phyloP scores from a whole-genome alignment of 2,888 invertebrate species.

The Volucella zonaria region DNA sequence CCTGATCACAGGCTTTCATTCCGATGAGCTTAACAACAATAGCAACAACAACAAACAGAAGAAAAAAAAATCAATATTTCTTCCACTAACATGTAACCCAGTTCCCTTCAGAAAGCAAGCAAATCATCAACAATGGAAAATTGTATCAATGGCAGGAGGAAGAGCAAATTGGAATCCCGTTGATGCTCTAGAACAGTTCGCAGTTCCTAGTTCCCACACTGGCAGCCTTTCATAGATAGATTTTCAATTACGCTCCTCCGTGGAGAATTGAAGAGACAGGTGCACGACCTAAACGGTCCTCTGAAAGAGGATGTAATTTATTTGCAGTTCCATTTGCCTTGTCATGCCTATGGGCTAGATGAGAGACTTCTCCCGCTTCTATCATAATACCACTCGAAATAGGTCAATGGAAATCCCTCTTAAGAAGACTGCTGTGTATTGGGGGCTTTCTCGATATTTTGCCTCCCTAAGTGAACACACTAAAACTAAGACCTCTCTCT shows the following conservation, averaged over 20 bases:
- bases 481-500: slow-evolving; percentile 32
- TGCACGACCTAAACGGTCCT: slow-evolving; percentile 53
- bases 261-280: slow-evolving; percentile 57
- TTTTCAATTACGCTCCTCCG: slow-evolving; percentile 66
- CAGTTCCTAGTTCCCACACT: slow-evolving; percentile 1
- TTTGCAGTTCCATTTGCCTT: slow-evolving; percentile 62
- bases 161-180: slow-evolving; percentile 71
- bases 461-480: slow-evolving; percentile 43
- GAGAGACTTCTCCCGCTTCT: slow-evolving; percentile 7
- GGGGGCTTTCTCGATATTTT: slow-evolving; percentile 22
- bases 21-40: slow-evolving; percentile 21
- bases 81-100: slow-evolving; percentile 66
- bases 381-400: slow-evolving; percentile 38
- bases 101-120: slow-evolving; percentile 49
- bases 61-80: slow-evolving; percentile 67
- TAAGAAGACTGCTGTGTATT: slow-evolving; percentile 32
- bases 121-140: slow-evolving; percentile 69
- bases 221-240: slow-evolving; percentile 59
- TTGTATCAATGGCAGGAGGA: slow-evolving; percentile 67
- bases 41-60: slow-evolving; percentile 51
- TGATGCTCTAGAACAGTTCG: background rate
- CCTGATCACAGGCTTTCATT: slow-evolving; percentile 33
- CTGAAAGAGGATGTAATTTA: slow-evolving; percentile 56
- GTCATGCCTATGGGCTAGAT: slow-evolving; percentile 42
- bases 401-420: slow-evolving; percentile 67